Conservation (phyloP, 1,140 invertebrate genomes). For the Drosophila sucinea region DNA sequence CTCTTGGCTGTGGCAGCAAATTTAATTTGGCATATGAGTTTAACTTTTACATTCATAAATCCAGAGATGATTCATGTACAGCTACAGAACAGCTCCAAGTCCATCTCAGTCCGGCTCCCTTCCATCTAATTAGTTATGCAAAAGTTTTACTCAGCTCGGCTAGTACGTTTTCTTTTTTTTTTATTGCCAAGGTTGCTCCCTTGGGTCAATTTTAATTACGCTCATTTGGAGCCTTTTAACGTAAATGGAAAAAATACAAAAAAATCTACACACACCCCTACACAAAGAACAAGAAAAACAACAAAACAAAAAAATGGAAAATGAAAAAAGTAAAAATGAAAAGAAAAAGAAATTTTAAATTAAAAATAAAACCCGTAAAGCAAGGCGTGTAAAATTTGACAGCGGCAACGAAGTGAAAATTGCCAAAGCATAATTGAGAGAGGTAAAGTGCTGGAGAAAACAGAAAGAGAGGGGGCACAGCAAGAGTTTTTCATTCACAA, state of each 20-base stretch:
- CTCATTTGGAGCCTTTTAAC: constrained; percentile 69
- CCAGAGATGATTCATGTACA: constrained; percentile 51
- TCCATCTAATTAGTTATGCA: constrained; percentile 53
- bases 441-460: constrained; percentile 15
- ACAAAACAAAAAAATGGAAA: constrained; percentile 36
- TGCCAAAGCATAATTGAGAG: constrained; percentile 70
- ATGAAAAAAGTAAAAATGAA: constrained; percentile 28
- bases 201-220: constrained; percentile 81
- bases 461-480: background rate
- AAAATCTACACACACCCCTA: constrained; percentile 29
- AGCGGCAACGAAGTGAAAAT: constrained; percentile 79
- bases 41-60: constrained; percentile 54
- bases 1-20: constrained; percentile 44
- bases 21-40: constrained; percentile 67
- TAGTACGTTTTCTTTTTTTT: constrained; percentile 42
- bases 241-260: constrained; percentile 48
- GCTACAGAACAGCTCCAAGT: background rate
- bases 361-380: constrained; percentile 63
- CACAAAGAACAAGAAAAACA: constrained; percentile 9
- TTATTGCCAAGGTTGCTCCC: constrained; percentile 53
- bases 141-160: constrained; percentile 50
- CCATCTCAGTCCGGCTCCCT: constrained; percentile 6
- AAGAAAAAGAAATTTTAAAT: constrained; percentile 53
- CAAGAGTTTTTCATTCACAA: constrained; percentile 19
- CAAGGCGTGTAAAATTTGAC: constrained; percentile 74